phyloP scores from a whole-genome alignment of 2,113 vertebrate species.

The Toxotes chatareus region DNA sequence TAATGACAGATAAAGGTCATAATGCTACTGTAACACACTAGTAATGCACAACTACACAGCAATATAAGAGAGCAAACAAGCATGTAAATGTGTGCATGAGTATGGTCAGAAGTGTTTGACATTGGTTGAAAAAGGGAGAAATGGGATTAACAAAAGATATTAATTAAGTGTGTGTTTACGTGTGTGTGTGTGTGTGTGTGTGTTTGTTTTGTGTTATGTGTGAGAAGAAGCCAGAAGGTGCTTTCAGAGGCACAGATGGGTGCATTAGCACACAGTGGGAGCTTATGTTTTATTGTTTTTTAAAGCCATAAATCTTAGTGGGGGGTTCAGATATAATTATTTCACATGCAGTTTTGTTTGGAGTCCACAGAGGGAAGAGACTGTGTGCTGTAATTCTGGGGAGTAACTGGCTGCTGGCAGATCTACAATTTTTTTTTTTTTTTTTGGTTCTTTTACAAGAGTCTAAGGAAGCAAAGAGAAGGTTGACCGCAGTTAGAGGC shows the following conservation, averaged over 20 bases:
- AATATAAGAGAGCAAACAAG: background rate
- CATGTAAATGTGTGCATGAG: background rate
- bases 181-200: background rate
- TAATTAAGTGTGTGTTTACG: background rate
- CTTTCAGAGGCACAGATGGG: conserved; percentile 38
- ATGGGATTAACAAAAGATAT: conserved; percentile 13
- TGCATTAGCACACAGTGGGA: conserved; percentile 41
- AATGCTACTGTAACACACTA: background rate
- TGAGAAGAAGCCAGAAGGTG: background rate
- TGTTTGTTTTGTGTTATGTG: background rate
- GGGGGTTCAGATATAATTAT: conserved; percentile 48
- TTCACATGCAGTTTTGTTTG: conserved; percentile 36
- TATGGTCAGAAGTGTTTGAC: background rate
- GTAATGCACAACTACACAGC: background rate
- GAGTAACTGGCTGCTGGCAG: conserved; percentile 17
- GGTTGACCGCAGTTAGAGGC: conserved; percentile 25
- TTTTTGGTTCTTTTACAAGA: background rate
- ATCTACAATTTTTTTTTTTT: conserved; percentile 1
- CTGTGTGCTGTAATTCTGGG: conserved; percentile 2
- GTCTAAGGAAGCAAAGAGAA: conserved; percentile 18
- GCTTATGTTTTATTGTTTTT: conserved; percentile 35
- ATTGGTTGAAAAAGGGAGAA: background rate
- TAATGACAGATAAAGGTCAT: too few relatives aligned
- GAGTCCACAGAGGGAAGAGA: background rate
- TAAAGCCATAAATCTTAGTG: conserved; percentile 15